Evolutionary conservation across 2,797 vertebrate genomes (phyloP).

Genomic region (Champsocephalus gunnari): DNA sequence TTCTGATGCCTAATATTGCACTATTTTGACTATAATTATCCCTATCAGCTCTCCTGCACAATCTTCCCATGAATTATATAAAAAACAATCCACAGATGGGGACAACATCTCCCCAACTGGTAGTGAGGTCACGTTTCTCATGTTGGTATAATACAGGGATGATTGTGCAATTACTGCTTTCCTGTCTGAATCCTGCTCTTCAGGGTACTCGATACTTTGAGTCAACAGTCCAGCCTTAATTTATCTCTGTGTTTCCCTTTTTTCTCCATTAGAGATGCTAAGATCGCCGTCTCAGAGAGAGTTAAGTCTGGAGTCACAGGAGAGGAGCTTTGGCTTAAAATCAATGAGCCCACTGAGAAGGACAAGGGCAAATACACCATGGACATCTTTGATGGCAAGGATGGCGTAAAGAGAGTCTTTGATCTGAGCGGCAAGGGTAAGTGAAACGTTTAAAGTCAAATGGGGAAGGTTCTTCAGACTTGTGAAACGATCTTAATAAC

Average conservation of each 20-base stretch:
- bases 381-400: constrained; percentile 94
- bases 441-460: constrained; percentile 37
- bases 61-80: background rate
- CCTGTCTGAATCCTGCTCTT: constrained; percentile 23
- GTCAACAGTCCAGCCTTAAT: background rate
- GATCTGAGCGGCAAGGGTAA: constrained; percentile 94
- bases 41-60: background rate
- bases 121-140: background rate
- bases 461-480: background rate
- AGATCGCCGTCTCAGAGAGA: constrained; percentile 92
- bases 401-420: constrained; percentile 88
- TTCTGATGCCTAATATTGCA: background rate
- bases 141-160: background rate
- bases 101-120: constrained; percentile 1
- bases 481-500: background rate
- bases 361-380: constrained; percentile 96
- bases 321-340: constrained; percentile 97
- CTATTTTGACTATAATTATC: background rate
- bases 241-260: constrained; percentile 31
- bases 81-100: constrained; percentile 14
- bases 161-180: background rate
- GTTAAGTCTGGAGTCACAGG: constrained; percentile 92
- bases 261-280: constrained; percentile 85
- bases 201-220: background rate
- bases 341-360: constrained; percentile 97